Conservation (phyloP, 2,113 vertebrate species). For the Drymodes brunneopygia region DNA sequence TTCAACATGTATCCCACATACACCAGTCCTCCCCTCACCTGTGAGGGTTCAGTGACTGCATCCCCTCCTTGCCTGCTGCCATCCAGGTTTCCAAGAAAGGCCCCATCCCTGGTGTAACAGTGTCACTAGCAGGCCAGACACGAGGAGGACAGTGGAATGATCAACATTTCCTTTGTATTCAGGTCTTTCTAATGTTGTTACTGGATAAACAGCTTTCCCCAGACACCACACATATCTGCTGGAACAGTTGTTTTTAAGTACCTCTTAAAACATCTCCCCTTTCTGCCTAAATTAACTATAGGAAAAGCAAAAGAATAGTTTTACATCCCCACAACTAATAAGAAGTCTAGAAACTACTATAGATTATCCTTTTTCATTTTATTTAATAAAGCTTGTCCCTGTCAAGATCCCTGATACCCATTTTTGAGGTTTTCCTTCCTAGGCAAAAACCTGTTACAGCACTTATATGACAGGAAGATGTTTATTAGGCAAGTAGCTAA, state of each 20-base stretch:
- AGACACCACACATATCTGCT: neutral
- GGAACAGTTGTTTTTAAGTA: neutral
- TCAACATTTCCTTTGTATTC: neutral
- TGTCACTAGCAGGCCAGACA: neutral
- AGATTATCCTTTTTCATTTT: neutral
- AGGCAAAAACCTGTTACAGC: neutral
- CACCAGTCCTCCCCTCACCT: accelerated
- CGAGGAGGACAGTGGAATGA: accelerated
- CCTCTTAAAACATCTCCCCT: neutral
- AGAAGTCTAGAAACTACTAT: neutral
- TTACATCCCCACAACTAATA: neutral
- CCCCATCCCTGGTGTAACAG: neutral
- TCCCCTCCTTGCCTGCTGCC: neutral
- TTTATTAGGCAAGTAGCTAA: neutral
- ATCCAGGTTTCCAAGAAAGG: neutral
- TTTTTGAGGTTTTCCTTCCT: neutral
- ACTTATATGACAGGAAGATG: neutral
- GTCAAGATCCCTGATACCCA: neutral
- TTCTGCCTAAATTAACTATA: neutral
- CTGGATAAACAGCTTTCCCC: neutral
- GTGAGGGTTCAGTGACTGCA: neutral
- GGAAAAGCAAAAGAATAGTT: neutral
- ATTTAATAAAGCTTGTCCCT: neutral
- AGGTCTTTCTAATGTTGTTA: neutral
- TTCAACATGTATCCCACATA: accelerated